phyloP scores from a whole-genome alignment of 1,140 invertebrate species.

The Apis cerana region DNA sequence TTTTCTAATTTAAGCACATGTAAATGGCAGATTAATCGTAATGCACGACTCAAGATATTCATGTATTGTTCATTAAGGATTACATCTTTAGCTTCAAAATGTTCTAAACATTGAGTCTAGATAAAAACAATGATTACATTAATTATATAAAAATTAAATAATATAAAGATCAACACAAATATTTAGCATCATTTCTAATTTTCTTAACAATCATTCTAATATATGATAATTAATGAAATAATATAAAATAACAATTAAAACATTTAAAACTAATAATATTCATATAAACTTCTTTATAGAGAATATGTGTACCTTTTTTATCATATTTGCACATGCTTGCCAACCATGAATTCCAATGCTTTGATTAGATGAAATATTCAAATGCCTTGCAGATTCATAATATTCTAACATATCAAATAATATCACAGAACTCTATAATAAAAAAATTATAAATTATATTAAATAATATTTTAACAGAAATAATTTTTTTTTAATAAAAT shows the following conservation, averaged over 20 bases:
- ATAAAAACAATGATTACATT: conserved; percentile 65
- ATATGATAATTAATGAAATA: not conserved
- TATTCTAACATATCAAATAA: conserved; percentile 96
- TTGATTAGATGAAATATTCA: conserved; percentile 90
- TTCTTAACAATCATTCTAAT: not conserved
- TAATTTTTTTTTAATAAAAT: conserved; percentile 18
- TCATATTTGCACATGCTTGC: conserved; percentile 90
- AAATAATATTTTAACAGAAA: conserved; percentile 4
- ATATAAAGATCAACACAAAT: not conserved
- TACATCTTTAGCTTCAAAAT: conserved; percentile 86
- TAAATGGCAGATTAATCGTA: conserved; percentile 86
- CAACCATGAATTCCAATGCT: conserved; percentile 89
- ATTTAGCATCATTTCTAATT: not conserved
- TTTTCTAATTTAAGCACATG: conserved; percentile 89
- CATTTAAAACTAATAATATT: not conserved
- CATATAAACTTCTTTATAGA: not conserved
- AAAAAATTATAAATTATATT: conserved; percentile 48
- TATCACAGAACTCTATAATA: conserved; percentile 82
- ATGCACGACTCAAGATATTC: conserved; percentile 86
- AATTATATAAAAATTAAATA: conserved; percentile 35
- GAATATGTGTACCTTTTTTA: conserved; percentile 85
- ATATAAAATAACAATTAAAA: conserved; percentile 4
- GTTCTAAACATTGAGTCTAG: conserved; percentile 87
- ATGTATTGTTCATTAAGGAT: conserved; percentile 86
- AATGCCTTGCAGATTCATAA: conserved; percentile 90